phyloP scores from a whole-genome alignment of 2,797 vertebrate genomes.

The Smutsia temminckii region DNA sequence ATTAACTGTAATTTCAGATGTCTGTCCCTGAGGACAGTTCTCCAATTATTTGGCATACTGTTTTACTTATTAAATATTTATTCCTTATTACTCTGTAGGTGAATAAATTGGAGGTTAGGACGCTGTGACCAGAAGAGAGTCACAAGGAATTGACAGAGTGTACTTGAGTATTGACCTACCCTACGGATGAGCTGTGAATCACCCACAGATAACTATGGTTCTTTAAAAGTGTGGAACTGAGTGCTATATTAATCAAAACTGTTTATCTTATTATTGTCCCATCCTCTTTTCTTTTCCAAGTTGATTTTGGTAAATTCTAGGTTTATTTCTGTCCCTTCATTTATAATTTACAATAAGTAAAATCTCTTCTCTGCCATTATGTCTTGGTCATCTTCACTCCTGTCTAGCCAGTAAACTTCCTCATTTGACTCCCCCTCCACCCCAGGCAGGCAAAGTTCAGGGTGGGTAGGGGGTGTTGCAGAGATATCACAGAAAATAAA shows the following conservation, averaged over 20 bases:
- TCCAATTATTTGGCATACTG: neutral
- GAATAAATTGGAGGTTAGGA: neutral
- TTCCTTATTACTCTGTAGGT: neutral
- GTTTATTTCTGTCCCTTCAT: neutral
- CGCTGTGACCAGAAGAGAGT: neutral
- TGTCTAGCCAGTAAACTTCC: neutral
- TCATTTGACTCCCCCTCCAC: neutral
- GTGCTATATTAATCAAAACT: neutral
- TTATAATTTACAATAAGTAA: slow-evolving; percentile 1
- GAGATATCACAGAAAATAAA: neutral
- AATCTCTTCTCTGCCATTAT: neutral
- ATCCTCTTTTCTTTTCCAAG: neutral
- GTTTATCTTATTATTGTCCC: neutral
- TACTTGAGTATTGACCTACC: neutral
- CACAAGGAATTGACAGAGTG: neutral
- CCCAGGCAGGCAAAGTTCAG: neutral
- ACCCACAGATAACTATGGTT: neutral
- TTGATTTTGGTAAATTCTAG: neutral
- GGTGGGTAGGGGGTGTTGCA: accelerated
- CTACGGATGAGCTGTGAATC: neutral
- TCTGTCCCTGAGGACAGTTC: neutral
- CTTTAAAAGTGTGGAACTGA: neutral
- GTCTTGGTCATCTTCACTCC: neutral
- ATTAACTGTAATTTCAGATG: neutral
- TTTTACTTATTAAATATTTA: neutral